Percentiles rank a stretch among this genome's conserved stretches.
phyloP scores from a whole-genome alignment of 1,140 invertebrate species.

The Drosophila ambigua region DNA sequence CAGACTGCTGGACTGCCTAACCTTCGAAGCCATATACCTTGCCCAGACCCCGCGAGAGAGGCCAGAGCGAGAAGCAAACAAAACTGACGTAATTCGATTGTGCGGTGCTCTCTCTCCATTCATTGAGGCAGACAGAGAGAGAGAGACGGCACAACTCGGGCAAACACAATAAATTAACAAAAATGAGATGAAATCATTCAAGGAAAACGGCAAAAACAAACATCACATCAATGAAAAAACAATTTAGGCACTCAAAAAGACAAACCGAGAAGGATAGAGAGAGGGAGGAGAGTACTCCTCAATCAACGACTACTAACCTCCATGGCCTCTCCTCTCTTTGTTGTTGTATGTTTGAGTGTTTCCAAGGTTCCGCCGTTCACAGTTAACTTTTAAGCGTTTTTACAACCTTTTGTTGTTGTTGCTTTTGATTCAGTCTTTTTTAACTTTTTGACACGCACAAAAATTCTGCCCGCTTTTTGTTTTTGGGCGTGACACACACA shows the following conservation, averaged over 20 bases:
- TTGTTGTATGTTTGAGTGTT: conserved; percentile 11
- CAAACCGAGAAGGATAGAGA: conserved; percentile 14
- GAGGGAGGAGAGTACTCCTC: too few relatives aligned
- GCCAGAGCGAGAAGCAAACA: conserved; percentile 25
- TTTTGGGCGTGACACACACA: conserved; percentile 73
- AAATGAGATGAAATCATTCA: conserved; percentile 78
- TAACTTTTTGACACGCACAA: conserved; percentile 60
- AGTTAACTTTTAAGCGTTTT: conserved; percentile 34
- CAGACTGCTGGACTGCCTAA: too few relatives aligned
- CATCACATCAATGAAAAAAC: conserved; percentile 64
- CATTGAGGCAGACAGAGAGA: conserved; percentile 26
- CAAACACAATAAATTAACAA: conserved; percentile 48
- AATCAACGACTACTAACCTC: conserved; percentile 61
- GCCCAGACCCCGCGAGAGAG: conserved; percentile 3
- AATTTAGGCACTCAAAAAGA: conserved; percentile 46
- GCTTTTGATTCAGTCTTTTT: conserved; percentile 49
- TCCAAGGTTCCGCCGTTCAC: conserved; percentile 3
- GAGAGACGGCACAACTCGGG: conserved; percentile 20
- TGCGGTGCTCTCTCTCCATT: conserved; percentile 7
- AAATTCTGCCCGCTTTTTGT: conserved; percentile 43
- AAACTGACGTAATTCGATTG: conserved; percentile 72
- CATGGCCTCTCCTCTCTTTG: conserved; percentile 40
- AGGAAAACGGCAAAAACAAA: conserved; percentile 50
- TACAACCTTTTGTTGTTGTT: conserved; percentile 12
- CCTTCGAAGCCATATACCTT: too few relatives aligned